Evolutionary conservation across 1,140 invertebrate species (phyloP).

Genomic region (Lucilia sericata): DNA sequence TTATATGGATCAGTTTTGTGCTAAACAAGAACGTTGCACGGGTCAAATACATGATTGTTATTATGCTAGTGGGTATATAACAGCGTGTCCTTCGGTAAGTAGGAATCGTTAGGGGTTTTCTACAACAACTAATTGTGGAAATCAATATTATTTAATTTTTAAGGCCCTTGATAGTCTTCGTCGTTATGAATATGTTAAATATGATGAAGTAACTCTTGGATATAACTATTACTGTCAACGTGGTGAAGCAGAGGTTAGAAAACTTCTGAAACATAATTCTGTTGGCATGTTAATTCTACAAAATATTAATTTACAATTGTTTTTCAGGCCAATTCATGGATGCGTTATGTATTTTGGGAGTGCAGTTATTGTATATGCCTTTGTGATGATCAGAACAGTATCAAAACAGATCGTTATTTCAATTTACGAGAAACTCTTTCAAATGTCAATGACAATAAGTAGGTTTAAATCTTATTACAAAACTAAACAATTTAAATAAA

Average conservation of each 20-base stretch:
- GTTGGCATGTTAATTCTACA: too few species aligned
- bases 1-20: conserved; percentile 78
- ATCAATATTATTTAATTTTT: conserved; percentile 51
- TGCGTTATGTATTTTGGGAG: conserved; percentile 84
- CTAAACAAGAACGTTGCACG: conserved; percentile 75
- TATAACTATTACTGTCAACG: too few species aligned
- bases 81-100: conserved; percentile 81
- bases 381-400: conserved; percentile 79
- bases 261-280: too few species aligned
- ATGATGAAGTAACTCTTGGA: too few species aligned
- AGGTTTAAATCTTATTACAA: too few species aligned
- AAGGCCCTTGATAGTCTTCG: conserved; percentile 69
- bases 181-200: conserved; percentile 78
- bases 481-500: conserved; percentile 52
- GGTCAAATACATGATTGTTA: conserved; percentile 82
- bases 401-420: too few species aligned
- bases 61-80: conserved; percentile 87
- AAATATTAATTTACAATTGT: too few species aligned
- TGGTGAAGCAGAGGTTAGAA: too few species aligned
- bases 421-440: too few species aligned
- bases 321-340: conserved; percentile 83
- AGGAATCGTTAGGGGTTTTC: not conserved
- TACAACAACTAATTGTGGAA: not conserved
- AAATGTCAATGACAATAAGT: too few species aligned
- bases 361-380: conserved; percentile 91